Evolutionary conservation across 2,888 invertebrate species (phyloP).

Genomic region (Digitonthophagus gazella): DNA sequence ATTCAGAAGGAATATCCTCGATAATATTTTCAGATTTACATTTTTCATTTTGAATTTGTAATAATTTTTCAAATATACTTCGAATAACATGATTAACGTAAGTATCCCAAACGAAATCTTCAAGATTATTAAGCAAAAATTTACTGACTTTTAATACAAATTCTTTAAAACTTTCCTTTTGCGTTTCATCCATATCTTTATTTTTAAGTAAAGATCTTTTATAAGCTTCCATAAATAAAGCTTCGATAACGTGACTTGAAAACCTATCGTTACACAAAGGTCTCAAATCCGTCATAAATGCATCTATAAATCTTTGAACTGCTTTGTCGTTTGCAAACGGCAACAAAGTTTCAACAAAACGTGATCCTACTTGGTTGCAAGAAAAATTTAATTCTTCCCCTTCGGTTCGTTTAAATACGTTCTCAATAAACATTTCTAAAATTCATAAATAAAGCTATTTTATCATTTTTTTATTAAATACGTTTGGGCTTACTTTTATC

Average conservation of each 20-base stretch:
- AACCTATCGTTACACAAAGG: conserved; percentile 72
- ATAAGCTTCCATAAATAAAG: conserved; percentile 60
- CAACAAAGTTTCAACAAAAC: conserved; percentile 73
- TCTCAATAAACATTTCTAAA: conserved; percentile 67
- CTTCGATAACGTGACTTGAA: conserved; percentile 77
- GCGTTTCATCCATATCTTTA: conserved; percentile 29
- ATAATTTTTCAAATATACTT: conserved; percentile 67
- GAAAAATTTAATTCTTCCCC: conserved; percentile 70
- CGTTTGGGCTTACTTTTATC: conserved; percentile 64
- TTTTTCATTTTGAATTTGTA: conserved; percentile 59
- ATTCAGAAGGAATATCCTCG: conserved; percentile 2
- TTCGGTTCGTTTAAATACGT: conserved; percentile 70
- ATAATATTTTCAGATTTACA: conserved; percentile 26
- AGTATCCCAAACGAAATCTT: conserved; percentile 77
- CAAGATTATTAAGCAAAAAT: conserved; percentile 79
- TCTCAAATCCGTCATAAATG: conserved; percentile 65
- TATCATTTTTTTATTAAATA: conserved; percentile 1
- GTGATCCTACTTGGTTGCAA: conserved; percentile 77
- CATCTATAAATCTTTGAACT: conserved; percentile 62
- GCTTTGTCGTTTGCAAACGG: conserved; percentile 64
- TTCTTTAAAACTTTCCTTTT: conserved; percentile 56
- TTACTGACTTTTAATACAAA: conserved; percentile 71
- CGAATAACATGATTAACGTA: conserved; percentile 77
- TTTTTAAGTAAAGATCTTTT: conserved; percentile 51
- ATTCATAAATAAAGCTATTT: conserved; percentile 30